Conservation (phyloP, 2,797 vertebrate species). For the Poecilia gillii region DNA sequence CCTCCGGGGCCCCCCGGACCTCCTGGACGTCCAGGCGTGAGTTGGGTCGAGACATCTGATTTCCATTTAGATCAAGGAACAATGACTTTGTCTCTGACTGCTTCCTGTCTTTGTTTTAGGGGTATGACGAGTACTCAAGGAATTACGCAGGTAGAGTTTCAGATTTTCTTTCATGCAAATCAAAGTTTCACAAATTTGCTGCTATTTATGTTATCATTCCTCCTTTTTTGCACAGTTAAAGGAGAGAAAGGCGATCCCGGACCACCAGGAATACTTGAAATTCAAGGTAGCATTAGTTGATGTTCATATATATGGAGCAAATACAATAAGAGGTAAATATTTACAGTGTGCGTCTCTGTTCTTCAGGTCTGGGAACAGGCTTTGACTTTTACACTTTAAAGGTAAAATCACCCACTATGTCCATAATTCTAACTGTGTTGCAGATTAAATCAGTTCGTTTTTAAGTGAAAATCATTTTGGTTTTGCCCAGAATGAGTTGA, state of each 20-base stretch:
- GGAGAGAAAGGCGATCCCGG: conserved; percentile 90
- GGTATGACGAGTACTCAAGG: conserved; percentile 49
- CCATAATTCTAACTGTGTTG: not conserved
- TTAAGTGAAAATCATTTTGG: not conserved
- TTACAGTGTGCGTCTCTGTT: not conserved
- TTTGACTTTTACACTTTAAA: conserved; percentile 72
- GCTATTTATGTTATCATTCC: not conserved
- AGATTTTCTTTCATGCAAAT: not conserved
- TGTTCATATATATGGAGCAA: accelerated
- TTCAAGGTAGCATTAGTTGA: conserved; percentile 79
- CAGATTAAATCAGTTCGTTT: not conserved
- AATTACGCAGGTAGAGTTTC: conserved; percentile 57
- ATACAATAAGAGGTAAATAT: not conserved
- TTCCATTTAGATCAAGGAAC: no score
- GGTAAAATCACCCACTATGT: conserved; percentile 42
- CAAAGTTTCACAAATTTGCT: not conserved
- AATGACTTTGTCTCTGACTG: not conserved
- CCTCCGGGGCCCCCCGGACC: conserved; percentile 83
- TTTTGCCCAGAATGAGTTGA: conserved; percentile 76
- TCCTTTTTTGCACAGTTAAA: conserved; percentile 70
- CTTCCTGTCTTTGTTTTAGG: conserved; percentile 54
- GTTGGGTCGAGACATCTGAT: conserved; percentile 29
- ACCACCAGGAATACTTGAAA: conserved; percentile 77
- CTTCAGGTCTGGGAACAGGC: conserved; percentile 58
- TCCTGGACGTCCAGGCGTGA: conserved; percentile 73